Base-by-base conservation (phyloP, 2,113 vertebrate genomes). In the Todiramphus saurophagus region DNA sequence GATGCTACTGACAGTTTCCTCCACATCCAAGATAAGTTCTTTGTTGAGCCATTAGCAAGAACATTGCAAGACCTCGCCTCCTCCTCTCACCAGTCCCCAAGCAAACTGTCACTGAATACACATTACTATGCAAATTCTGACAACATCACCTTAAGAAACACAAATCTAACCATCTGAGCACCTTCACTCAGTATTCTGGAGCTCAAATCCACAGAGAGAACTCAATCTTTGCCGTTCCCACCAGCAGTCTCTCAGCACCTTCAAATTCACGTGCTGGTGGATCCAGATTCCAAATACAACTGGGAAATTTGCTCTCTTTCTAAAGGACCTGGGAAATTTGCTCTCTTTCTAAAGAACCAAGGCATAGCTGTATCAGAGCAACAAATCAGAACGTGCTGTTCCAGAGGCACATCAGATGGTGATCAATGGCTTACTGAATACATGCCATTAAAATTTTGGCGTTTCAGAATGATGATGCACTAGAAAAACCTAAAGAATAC, bases 401-500 rank as follows among this genome's bases (percentile, higher is more conserved):
- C 63, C n/a, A 86, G 33, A 59, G 27, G 33, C 27, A 69, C 20
- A 44, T 67, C 23, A 30, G 15, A 35, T 28, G 30, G 24, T 37
- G 37, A 72, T 30, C 27, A 74, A 31, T 14, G 27, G 35, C 31
- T 39, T 48, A 53, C 12, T 17, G 72, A 60, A 80, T 10, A 35
- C 3, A n/a, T 1, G 23, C 19, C 51, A 31, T 35, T 78, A 43
- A n/a, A 31, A 13, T 76, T 87, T 75, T 46, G 37, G 43, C 55
- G n/a, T 82, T 87, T 85, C 25, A 68, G 31, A 85, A 39, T 25
- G 79, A 81, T 0, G 0, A 6, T 8, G 17, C 0, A 0, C 31
- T 14, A 72, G 51, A 67, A 87, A 51, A 80, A 75, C 31, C 21
- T 14, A 53, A 66, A 74, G 7, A 87, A 70, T 13, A 33, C 5